A percentile compares a stretch with the other conserved stretches of the same genome.
Evolutionary conservation across 2,888 invertebrate species (phyloP).

Genomic region (Poecilus cupreus): DNA sequence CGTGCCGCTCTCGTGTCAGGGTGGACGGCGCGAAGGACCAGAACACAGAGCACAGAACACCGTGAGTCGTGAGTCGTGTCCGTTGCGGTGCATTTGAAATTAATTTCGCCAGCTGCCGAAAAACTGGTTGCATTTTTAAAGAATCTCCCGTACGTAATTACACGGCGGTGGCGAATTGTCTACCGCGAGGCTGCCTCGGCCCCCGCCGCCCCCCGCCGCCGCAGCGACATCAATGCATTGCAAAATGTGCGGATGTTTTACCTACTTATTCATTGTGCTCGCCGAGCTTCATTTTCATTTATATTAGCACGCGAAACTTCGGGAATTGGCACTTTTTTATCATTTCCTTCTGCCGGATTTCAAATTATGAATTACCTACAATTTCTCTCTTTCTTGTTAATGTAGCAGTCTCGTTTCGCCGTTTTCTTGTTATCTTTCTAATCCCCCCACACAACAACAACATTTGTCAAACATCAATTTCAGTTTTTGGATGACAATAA

Average conservation of each 20-base stretch:
- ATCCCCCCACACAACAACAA: no score
- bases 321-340: constrained; percentile 19
- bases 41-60: not conserved
- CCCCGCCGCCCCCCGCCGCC: not conserved
- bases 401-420: not conserved
- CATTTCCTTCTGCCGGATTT: constrained; percentile 6
- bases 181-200: not conserved
- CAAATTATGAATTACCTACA: constrained; percentile 14
- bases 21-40: constrained; percentile 21
- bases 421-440: no score
- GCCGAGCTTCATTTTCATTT: constrained; percentile 34
- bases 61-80: constrained; percentile 13
- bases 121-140: constrained; percentile 55
- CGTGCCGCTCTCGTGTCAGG: constrained; percentile 25
- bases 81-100: constrained; percentile 50
- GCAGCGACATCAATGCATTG: constrained; percentile 17
- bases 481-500: no score
- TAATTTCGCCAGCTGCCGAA: constrained; percentile 55
- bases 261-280: constrained; percentile 39
- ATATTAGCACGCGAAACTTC: constrained; percentile 23
- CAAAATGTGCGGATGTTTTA: constrained; percentile 24
- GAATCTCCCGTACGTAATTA: constrained; percentile 52
- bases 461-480: no score
- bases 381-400: not conserved
- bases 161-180: constrained; percentile 46